Conservation (phyloP, 2,113 vertebrate species). For the Lasiurus borealis region DNA sequence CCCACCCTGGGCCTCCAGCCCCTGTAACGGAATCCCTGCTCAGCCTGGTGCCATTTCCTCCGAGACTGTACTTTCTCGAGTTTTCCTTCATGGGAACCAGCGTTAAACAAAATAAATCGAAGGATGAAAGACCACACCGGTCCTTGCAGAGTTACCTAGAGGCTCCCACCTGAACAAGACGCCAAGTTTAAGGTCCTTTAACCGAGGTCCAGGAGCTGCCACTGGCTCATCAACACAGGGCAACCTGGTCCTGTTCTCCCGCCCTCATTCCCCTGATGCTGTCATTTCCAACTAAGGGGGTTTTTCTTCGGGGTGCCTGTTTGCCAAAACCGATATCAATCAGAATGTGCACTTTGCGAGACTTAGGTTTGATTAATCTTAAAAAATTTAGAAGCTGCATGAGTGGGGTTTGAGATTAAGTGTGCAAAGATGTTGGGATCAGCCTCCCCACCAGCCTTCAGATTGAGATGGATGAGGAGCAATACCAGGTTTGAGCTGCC, state of each 20-base stretch:
- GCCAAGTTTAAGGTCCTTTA: background rate
- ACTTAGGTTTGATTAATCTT: conserved; percentile 80
- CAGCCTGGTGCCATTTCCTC: background rate
- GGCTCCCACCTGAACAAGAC: background rate
- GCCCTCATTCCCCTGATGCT: background rate
- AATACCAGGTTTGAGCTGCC: conserved; percentile 77
- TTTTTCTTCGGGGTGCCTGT: conserved; percentile 52
- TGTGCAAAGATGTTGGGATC: conserved; percentile 77
- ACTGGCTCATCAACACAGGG: background rate
- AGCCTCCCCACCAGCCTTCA: conserved; percentile 74
- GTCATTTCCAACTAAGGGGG: conserved; percentile 66
- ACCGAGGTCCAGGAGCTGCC: conserved; percentile 23
- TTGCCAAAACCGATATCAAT: conserved; percentile 81
- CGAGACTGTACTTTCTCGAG: background rate
- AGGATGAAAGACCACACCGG: background rate
- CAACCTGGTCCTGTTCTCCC: background rate
- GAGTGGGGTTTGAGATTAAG: conserved; percentile 79
- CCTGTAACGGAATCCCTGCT: background rate
- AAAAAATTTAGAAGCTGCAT: conserved; percentile 76
- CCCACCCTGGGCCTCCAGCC: background rate
- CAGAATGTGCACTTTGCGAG: conserved; percentile 67
- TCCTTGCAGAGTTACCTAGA: background rate
- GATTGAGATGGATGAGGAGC: conserved; percentile 83
- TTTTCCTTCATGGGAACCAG: background rate
- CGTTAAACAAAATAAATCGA: conserved; percentile 13